phyloP scores from a whole-genome alignment of 2,888 invertebrate genomes.

The Cheilosia variabilis region DNA sequence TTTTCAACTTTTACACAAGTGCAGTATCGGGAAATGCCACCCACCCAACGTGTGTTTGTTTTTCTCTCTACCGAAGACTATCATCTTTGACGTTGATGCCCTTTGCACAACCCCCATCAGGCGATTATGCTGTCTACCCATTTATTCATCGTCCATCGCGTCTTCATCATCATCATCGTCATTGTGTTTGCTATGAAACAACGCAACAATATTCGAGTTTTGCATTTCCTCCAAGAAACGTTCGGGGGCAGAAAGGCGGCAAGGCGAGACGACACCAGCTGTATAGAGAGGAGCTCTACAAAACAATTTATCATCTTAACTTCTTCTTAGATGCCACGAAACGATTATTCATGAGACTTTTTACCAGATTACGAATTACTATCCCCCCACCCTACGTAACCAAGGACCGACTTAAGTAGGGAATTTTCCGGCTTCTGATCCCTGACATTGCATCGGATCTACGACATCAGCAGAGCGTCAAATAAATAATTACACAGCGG shows the following conservation, averaged over 20 bases:
- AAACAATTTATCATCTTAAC: slow-evolving; percentile 72
- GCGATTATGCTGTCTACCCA: slow-evolving; percentile 48
- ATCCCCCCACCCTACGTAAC: neutral
- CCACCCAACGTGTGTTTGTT: neutral
- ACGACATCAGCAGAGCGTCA: slow-evolving; percentile 60
- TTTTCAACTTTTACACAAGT: slow-evolving; percentile 43
- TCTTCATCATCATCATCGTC: slow-evolving; percentile 42
- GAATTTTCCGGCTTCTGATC: slow-evolving; percentile 62
- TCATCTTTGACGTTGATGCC: slow-evolving; percentile 66
- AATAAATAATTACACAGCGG: slow-evolving; percentile 67
- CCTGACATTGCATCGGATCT: slow-evolving; percentile 67
- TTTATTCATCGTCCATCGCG: slow-evolving; percentile 57
- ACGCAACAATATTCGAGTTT: slow-evolving; percentile 51
- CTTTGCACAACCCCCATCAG: slow-evolving; percentile 19
- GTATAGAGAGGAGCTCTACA: neutral
- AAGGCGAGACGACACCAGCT: slow-evolving; percentile 28
- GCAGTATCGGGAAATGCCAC: slow-evolving; percentile 15
- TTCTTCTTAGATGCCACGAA: slow-evolving; percentile 63
- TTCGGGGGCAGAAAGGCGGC: neutral
- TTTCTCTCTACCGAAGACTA: slow-evolving; percentile 5
- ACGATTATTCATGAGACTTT: slow-evolving; percentile 72
- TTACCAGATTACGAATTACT: slow-evolving; percentile 67
- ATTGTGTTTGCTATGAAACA: slow-evolving; percentile 12
- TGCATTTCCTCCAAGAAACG: slow-evolving; percentile 35
- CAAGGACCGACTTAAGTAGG: slow-evolving; percentile 28